Evolutionary conservation across 2,888 invertebrate genomes (phyloP), one percentile per base, ranked within the genome.

Genomic region (Sturmia bella): DNA sequence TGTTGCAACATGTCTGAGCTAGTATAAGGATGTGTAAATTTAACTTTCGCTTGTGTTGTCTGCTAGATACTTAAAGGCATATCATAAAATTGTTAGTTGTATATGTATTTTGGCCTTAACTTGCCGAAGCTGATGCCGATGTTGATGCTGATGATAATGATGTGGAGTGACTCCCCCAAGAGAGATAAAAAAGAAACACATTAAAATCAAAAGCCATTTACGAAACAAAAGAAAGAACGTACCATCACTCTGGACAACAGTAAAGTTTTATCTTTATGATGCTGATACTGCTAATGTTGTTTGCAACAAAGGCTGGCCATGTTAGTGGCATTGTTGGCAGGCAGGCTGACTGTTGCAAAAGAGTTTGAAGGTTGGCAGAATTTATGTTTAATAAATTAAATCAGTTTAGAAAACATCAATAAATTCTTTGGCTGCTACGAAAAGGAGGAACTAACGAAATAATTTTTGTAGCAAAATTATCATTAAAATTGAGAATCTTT

Each of bases 301-400:
- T 19, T 19, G 37, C 48, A 32, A 32, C 45, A 45, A 57, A 15
- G 24, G 19, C 32, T 45, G 24, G 12, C 17, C 50, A 27, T 4
- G 27, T 27, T 27, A 6, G 54, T 19, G 52, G n/a, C 1, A 41
- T 57, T 17, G 11, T 63, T 48, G 21, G 9, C 52, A 4, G 32
- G 21, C 41, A 17, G 27, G 13, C 12, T 45, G 64, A 5, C 41
- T 54, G 41, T 52, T 54, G 68, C 15, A 27, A 27, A 48, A 48
- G n/a, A 56, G 56, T 56, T 69, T 69, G 43, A 54, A 43, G 56
- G 56, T 56, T 43, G 39, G 43, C 50, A 69, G 52, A 69, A 69
- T 57, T 70, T 74, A 74, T 82, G 69, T 82, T 64, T 78, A 74
- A 78, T 78, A 82, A 82, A 82, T 82, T 78, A 82, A 82, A 82